Evolutionary conservation across 2,888 invertebrate genomes (phyloP).

Genomic region (Homarus gammarus): DNA sequence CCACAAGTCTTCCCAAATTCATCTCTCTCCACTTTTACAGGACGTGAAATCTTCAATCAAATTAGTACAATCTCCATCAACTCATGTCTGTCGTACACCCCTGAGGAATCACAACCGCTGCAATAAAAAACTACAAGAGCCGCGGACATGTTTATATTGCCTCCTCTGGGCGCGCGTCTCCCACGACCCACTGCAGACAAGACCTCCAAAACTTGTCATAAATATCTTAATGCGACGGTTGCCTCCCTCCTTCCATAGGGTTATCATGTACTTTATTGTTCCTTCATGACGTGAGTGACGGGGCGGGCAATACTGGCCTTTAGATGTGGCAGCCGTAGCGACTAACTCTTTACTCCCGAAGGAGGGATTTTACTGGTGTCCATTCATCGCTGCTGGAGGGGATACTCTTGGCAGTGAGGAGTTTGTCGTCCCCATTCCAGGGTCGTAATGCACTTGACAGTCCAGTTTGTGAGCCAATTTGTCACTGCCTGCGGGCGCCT

Average conservation of each 20-base stretch:
- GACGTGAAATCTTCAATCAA: no score
- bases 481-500: not conserved
- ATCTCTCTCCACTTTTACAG: no score
- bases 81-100: no score
- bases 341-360: not conserved
- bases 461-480: slow-evolving; percentile 4
- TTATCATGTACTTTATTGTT: slow-evolving; percentile 36
- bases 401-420: not conserved
- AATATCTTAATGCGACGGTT: slow-evolving; percentile 39
- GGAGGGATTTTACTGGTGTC: slow-evolving; percentile 14
- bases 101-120: no score
- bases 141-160: no score
- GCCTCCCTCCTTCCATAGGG: slow-evolving; percentile 22
- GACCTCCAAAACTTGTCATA: not conserved
- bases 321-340: not conserved
- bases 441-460: not conserved
- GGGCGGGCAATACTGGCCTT: slow-evolving; percentile 9
- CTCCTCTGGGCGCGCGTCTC: no score
- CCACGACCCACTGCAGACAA: slow-evolving; percentile 7
- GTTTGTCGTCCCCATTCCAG: slow-evolving; percentile 17
- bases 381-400: slow-evolving; percentile 25
- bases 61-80: no score
- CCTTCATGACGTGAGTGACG: slow-evolving; percentile 1
- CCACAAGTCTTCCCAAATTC: no score
- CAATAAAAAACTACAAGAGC: no score